These are phyloP conservation scores for Ptilodon capucinus DNA, from an alignment of 2,888 invertebrate species.

Conservation along the genomic window DNA sequence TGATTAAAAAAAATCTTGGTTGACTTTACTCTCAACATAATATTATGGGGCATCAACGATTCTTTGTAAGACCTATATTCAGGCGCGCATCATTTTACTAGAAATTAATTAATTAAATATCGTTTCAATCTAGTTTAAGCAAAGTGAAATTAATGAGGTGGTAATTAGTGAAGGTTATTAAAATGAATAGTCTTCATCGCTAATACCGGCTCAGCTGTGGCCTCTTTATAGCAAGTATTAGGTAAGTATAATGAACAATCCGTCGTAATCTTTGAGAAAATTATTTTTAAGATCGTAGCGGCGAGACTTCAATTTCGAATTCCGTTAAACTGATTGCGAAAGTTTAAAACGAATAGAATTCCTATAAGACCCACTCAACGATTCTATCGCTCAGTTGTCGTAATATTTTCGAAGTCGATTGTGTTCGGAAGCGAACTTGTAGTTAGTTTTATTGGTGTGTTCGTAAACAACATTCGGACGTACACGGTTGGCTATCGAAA, in stretches of 20 bases:
- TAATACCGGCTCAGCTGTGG: constrained; percentile 8
- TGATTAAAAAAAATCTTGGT: no score
- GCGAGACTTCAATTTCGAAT: constrained; percentile 9
- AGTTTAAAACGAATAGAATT: constrained; percentile 8
- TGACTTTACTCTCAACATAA: no score
- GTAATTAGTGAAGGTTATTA: constrained; percentile 14
- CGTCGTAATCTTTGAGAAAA: background rate
- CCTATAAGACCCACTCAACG: background rate
- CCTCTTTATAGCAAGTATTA: background rate
- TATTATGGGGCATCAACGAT: no score
- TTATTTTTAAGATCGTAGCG: background rate
- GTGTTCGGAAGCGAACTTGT: constrained; percentile 4
- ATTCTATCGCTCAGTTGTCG: constrained; percentile 3
- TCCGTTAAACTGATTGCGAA: constrained; percentile 6
- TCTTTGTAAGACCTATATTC: background rate
- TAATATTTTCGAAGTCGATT: background rate
- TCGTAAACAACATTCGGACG: constrained; percentile 16
- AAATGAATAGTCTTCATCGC: constrained; percentile 3
- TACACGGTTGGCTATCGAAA: constrained; percentile 3
- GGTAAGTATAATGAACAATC: background rate
- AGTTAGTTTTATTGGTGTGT: background rate
- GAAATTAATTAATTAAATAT: background rate
- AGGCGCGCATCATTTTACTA: background rate
- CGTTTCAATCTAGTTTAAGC: background rate
- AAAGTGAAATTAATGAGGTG: constrained; percentile 11